Base-by-base conservation (phyloP, 53 echinoderm and acorn worm species). In the Arbacia lixula region DNA sequence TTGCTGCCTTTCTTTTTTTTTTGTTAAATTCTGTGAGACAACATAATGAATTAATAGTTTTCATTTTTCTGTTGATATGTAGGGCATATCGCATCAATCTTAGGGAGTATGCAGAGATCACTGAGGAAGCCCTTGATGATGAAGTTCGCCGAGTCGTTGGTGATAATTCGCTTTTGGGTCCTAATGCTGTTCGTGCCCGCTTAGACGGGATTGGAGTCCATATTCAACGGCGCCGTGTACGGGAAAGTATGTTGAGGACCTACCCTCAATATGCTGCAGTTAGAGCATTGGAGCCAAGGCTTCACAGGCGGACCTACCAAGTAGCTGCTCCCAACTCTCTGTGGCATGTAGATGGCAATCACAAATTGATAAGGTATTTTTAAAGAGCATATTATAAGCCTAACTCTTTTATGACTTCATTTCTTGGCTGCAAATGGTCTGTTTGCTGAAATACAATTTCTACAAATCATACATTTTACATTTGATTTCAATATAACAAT, bases 181-280 rank as follows among this genome's bases (percentile, higher is more conserved):
- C 71, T 49, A 71, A 71, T 46, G 41, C 71, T 71, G 71, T 71
- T 40, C 10, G 41, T 71, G 71, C 71, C 43, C 71, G 71, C 4
- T 40, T 71, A 71, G 42, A 71, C 2, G 71, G 42, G 42, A 40
- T 11, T 71, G 71, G 43, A 40, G 42, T 71, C 24, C 71, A 71
- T 28, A 71, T 71, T 71, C 71, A 71, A 71, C 71, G 71, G 21
- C 22, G 42, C 21, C 41, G 71, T 39, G 71, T 71, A 39, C 71
- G 71, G 49, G 71, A 71, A 40, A 71, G 71, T 16, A 71, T 71
- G 71, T 40, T 40, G 20, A 39, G 71, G 42, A 71, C 71, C 22
- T 71, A 71, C 24, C 71, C 71, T 71, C 71, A 71, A 40, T 71
- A 40, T 71, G 71, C 71, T 71, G 71, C 71, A 71, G 71, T 71